These are phyloP conservation scores for Athalia rosae DNA, from an alignment of 2,888 invertebrate genomes.

Conservation along the genomic window DNA sequence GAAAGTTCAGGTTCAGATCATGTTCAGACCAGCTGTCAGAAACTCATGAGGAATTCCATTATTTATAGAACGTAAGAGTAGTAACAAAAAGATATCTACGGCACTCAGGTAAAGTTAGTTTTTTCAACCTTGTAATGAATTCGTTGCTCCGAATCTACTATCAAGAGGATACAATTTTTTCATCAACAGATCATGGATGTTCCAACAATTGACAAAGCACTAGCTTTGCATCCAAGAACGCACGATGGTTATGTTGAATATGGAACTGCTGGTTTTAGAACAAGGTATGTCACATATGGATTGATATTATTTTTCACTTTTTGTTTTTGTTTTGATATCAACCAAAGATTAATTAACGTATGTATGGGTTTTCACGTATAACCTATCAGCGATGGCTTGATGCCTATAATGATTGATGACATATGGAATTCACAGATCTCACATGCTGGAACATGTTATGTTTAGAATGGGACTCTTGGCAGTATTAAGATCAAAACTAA, in stretches of 20 bases:
- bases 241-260: slow-evolving; percentile 82
- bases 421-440: slow-evolving; percentile 79
- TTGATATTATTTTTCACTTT: slow-evolving; percentile 8
- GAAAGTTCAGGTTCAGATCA: too few species aligned
- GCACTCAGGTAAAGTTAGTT: background rate
- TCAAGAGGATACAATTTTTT: background rate
- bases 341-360: too few species aligned
- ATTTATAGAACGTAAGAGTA: background rate
- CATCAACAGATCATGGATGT: slow-evolving; percentile 52
- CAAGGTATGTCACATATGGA: slow-evolving; percentile 78
- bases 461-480: slow-evolving; percentile 96
- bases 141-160: background rate
- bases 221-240: slow-evolving; percentile 86
- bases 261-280: slow-evolving; percentile 91
- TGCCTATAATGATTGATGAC: background rate
- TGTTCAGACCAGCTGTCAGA: too few species aligned
- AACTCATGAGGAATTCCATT: background rate
- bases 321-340: slow-evolving; percentile 23
- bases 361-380: too few species aligned
- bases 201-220: slow-evolving; percentile 74
- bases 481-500: slow-evolving; percentile 88
- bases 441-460: slow-evolving; percentile 90
- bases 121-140: too few species aligned
- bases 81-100: too few species aligned
- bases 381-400: too few species aligned